These are phyloP conservation scores for Salpingus planirostris DNA, from an alignment of 2,888 invertebrate genomes.

Conservation along the genomic window DNA sequence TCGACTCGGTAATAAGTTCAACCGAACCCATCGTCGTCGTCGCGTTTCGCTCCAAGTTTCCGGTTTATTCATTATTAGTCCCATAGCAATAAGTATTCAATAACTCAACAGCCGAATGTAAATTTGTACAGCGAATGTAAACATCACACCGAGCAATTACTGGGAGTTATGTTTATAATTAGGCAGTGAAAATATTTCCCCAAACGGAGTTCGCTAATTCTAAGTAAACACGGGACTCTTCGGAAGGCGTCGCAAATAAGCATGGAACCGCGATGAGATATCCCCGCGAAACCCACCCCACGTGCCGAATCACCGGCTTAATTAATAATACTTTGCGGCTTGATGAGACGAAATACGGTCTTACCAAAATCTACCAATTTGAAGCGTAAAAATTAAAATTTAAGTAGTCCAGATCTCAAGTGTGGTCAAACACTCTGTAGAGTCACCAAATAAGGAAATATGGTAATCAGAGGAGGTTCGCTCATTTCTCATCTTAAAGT, in stretches of 20 bases:
- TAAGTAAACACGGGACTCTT: slow-evolving; percentile 33
- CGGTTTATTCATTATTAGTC: slow-evolving; percentile 25
- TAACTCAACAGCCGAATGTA: slow-evolving; percentile 38
- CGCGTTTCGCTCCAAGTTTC: too few relatives aligned
- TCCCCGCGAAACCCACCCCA: slow-evolving; percentile 8
- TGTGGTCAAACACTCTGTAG: too few relatives aligned
- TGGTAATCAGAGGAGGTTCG: too few relatives aligned
- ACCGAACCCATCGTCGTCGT: slow-evolving; percentile 8
- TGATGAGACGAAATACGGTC: too few relatives aligned
- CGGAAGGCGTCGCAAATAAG: slow-evolving; percentile 29
- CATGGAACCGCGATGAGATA: slow-evolving; percentile 14
- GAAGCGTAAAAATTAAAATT: too few relatives aligned
- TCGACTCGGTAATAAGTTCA: slow-evolving; percentile 27
- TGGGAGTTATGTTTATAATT: slow-evolving; percentile 37
- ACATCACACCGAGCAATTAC: slow-evolving; percentile 40
- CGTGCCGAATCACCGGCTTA: too few relatives aligned
- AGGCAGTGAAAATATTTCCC: slow-evolving; percentile 40
- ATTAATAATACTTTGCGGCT: too few relatives aligned
- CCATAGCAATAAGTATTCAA: slow-evolving; percentile 32
- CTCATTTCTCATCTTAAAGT: too few relatives aligned
- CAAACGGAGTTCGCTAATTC: slow-evolving; percentile 40
- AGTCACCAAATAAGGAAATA: too few relatives aligned
- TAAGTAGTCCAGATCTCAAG: too few relatives aligned
- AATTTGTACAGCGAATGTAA: slow-evolving; percentile 41
- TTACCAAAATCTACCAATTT: too few relatives aligned